Evolutionary conservation across 2,113 vertebrate genomes (phyloP).

Genomic region (Callospermophilus lateralis): DNA sequence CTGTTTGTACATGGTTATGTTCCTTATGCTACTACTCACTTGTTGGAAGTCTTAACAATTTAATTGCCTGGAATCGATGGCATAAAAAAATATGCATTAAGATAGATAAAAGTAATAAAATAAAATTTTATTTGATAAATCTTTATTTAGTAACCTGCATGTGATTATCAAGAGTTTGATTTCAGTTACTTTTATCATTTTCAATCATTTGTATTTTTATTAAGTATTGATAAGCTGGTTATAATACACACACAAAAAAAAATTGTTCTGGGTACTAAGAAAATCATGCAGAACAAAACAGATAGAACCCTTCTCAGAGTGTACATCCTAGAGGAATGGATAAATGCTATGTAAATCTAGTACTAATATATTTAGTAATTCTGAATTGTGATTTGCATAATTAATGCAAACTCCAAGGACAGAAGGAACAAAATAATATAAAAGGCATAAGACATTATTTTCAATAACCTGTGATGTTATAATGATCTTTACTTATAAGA

Average conservation of each 20-base stretch:
- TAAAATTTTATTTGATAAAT: background rate
- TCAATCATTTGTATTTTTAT: background rate
- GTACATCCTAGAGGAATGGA: background rate
- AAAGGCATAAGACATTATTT: background rate
- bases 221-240: background rate
- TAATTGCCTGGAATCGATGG: background rate
- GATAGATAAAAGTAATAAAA: background rate
- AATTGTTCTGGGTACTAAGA: background rate
- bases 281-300: background rate
- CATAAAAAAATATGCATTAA: background rate
- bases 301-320: too few species aligned
- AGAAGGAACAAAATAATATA: background rate
- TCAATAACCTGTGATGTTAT: background rate
- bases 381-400: rapidly evolving
- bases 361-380: background rate
- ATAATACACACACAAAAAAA: too few species aligned
- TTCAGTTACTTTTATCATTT: background rate
- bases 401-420: background rate
- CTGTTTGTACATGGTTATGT: background rate
- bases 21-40: background rate
- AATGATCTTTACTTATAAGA: background rate
- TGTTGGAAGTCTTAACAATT: background rate
- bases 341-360: background rate
- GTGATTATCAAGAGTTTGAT: background rate
- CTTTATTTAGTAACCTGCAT: background rate